Conservation (phyloP, 2,797 vertebrate species). For the Botia almorhae region DNA sequence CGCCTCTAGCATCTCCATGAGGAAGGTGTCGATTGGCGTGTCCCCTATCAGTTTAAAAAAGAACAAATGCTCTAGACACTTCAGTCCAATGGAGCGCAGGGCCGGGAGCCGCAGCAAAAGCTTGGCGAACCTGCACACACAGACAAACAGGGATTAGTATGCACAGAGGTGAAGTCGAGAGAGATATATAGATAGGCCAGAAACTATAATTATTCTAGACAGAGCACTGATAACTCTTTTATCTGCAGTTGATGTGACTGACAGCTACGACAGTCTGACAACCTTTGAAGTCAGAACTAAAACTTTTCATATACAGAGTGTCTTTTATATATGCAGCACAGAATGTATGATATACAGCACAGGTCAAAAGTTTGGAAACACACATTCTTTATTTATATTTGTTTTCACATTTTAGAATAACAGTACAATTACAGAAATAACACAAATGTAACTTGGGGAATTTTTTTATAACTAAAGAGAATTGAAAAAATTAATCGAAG, state of each 20-base stretch:
- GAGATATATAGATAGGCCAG: background rate
- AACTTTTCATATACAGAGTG: background rate
- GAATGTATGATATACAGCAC: too few species aligned
- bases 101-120: slow-evolving; percentile 94
- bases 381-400: too few species aligned
- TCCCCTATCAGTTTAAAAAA: slow-evolving; percentile 99
- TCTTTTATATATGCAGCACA: background rate
- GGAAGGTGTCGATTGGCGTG: slow-evolving; percentile 98
- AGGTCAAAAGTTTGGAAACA: too few species aligned
- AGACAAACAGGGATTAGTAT: slow-evolving; percentile 14
- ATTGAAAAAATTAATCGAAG: too few species aligned
- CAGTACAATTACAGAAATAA: too few species aligned
- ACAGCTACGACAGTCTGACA: background rate
- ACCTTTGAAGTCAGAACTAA: slow-evolving; percentile 6
- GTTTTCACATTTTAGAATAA: too few species aligned
- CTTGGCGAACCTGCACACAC: slow-evolving; percentile 89
- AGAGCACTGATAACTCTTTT: slow-evolving; percentile 2
- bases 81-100: slow-evolving; percentile 96
- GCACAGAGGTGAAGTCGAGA: background rate
- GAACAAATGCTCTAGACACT: slow-evolving; percentile 98
- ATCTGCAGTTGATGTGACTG: background rate
- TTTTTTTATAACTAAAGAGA: too few species aligned
- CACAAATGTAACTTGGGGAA: too few species aligned
- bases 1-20: slow-evolving; percentile 99
- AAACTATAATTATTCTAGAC: background rate